A percentile compares a stretch with the other conserved stretches of the same genome.
These are phyloP conservation scores for Belonocnema kinseyi DNA, from an alignment of 1,140 invertebrate species.

Conservation along the genomic window DNA sequence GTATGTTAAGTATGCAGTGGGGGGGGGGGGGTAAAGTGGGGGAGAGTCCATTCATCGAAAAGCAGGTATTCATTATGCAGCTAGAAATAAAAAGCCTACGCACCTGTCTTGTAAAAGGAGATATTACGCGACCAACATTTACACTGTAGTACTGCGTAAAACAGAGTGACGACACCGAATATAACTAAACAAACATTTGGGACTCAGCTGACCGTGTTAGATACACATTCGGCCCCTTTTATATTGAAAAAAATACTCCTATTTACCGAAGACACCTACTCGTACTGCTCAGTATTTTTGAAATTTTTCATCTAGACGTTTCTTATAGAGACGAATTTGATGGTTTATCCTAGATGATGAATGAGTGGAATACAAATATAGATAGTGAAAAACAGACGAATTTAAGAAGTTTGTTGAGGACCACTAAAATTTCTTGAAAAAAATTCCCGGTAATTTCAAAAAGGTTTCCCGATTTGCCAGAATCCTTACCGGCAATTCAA, in stretches of 20 bases:
- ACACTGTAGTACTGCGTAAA: constrained; percentile 35
- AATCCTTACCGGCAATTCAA: too few relatives aligned
- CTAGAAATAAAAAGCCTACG: constrained; percentile 53
- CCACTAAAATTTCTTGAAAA: too few relatives aligned
- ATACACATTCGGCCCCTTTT: constrained; percentile 15
- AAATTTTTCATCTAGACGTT: too few relatives aligned
- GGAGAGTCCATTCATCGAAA: constrained; percentile 49
- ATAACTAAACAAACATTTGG: constrained; percentile 27
- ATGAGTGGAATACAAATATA: too few relatives aligned
- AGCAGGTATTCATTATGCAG: constrained; percentile 44
- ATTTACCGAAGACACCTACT: not conserved
- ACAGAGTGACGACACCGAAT: constrained; percentile 35
- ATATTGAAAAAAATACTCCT: constrained; percentile 8
- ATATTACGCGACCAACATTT: constrained; percentile 43
- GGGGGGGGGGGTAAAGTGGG: not conserved
- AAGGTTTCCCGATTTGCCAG: too few relatives aligned
- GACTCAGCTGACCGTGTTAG: constrained; percentile 14
- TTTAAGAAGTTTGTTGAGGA: too few relatives aligned
- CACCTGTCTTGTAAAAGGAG: constrained; percentile 57
- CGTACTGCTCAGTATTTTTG: too few relatives aligned
- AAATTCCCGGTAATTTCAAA: too few relatives aligned
- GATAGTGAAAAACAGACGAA: too few relatives aligned
- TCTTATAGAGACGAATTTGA: too few relatives aligned
- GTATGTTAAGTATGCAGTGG: not conserved
- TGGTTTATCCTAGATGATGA: too few relatives aligned